phyloP scores from a whole-genome alignment of 1,140 invertebrate genomes.

The Trichogramma pretiosum region DNA sequence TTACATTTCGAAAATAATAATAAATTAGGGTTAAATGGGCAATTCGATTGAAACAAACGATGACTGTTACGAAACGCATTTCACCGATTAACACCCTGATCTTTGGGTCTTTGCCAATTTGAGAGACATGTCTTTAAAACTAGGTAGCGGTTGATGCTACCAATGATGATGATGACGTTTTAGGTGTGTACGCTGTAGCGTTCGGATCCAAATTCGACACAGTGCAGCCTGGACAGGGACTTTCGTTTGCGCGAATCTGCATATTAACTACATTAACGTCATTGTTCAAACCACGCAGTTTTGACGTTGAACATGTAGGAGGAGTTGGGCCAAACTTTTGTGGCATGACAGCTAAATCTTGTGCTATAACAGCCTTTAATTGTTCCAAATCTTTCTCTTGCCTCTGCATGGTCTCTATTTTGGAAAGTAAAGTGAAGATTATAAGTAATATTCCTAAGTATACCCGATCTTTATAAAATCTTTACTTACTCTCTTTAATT shows the following conservation, averaged over 20 bases:
- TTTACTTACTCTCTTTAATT: slow-evolving; percentile 76
- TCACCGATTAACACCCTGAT: slow-evolving; percentile 24
- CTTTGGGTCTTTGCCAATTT: slow-evolving; percentile 21
- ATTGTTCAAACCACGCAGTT: slow-evolving; percentile 50
- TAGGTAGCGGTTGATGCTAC: slow-evolving; percentile 53
- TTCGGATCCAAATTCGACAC: slow-evolving; percentile 79
- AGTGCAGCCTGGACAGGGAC: slow-evolving; percentile 42
- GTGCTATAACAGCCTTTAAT: slow-evolving; percentile 81
- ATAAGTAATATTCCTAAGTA: not conserved
- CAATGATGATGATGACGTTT: slow-evolving; percentile 51
- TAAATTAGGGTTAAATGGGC: slow-evolving; percentile 4
- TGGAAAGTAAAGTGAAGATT: slow-evolving; percentile 37
- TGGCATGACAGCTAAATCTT: slow-evolving; percentile 87
- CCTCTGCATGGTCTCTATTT: slow-evolving; percentile 63
- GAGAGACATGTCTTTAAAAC: slow-evolving; percentile 38
- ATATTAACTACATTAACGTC: slow-evolving; percentile 38
- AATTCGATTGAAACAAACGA: slow-evolving; percentile 8
- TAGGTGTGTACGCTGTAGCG: slow-evolving; percentile 84
- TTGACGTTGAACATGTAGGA: slow-evolving; percentile 47
- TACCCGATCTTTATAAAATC: too few relatives aligned
- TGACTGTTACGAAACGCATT: slow-evolving; percentile 27
- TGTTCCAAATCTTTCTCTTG: slow-evolving; percentile 87
- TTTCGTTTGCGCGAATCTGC: slow-evolving; percentile 40
- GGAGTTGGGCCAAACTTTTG: slow-evolving; percentile 53
- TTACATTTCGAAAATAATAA: not conserved